Evolutionary conservation across 2,113 vertebrate genomes (phyloP).

Genomic region (Orycteropus afer): DNA sequence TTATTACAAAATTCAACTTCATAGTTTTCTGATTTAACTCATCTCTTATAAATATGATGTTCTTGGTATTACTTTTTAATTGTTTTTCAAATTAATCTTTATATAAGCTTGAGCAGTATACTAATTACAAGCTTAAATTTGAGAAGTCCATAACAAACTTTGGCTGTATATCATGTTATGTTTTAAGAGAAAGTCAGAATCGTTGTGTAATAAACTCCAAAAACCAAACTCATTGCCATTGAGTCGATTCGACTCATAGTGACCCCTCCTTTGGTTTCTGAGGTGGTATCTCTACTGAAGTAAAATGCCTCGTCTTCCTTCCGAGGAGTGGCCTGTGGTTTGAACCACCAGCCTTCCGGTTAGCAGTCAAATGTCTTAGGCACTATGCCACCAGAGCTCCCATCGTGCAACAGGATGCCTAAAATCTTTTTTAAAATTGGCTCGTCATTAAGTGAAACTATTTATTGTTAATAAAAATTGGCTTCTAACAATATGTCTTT

Average conservation of each 20-base stretch:
- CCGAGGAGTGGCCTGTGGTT: too few species aligned
- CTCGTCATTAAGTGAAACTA: conserved; percentile 36
- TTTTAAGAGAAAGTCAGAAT: not conserved
- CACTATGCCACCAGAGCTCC: too few species aligned
- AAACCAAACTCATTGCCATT: too few species aligned
- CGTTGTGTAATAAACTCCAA: not conserved
- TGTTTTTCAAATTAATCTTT: conserved; percentile 14
- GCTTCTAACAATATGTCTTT: not conserved
- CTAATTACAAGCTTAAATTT: not conserved
- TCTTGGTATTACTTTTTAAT: not conserved
- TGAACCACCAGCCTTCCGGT: too few species aligned
- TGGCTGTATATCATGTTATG: not conserved
- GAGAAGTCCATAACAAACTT: not conserved
- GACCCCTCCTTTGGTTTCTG: too few species aligned
- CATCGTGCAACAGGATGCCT: not conserved
- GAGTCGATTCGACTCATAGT: too few species aligned
- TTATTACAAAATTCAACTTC: not conserved
- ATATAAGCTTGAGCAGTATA: not conserved
- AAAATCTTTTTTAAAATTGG: not conserved
- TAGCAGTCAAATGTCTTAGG: too few species aligned
- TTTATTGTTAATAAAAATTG: conserved; percentile 35
- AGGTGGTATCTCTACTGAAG: too few species aligned
- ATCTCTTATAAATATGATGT: not conserved
- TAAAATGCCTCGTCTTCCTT: too few species aligned
- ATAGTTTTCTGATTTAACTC: not conserved